These are phyloP conservation scores for Syngnathus acus DNA, from an alignment of 2,797 vertebrate species.

Conservation along the genomic window DNA sequence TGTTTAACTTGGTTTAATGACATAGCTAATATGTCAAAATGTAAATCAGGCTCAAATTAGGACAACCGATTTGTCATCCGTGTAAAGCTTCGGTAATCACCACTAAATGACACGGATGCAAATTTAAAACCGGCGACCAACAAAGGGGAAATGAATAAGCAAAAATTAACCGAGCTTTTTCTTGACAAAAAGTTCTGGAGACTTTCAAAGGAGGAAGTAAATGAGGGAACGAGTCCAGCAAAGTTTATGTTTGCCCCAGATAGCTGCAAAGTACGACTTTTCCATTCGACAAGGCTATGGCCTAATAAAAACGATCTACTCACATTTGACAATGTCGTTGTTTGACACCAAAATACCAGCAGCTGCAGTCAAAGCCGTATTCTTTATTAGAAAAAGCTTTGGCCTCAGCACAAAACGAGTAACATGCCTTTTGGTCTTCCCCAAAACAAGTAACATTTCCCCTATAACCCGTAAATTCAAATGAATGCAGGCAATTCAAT, in stretches of 20 bases:
- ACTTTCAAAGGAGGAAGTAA: too few relatives aligned
- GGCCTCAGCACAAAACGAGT: too few relatives aligned
- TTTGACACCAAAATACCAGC: neutral
- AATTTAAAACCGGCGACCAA: neutral
- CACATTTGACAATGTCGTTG: neutral
- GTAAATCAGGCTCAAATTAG: too few relatives aligned
- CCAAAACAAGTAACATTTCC: too few relatives aligned
- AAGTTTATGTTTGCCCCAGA: neutral
- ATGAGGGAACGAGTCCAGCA: too few relatives aligned
- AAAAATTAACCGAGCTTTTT: neutral
- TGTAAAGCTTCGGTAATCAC: neutral
- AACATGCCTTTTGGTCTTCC: too few relatives aligned
- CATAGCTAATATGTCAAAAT: neutral
- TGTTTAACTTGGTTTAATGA: neutral
- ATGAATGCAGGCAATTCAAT: neutral
- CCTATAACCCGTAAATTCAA: neutral
- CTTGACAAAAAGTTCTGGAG: neutral
- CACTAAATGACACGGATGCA: neutral
- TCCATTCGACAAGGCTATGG: neutral
- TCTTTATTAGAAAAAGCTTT: neutral
- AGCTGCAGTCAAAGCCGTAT: neutral
- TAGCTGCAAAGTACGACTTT: neutral
- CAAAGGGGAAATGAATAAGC: neutral
- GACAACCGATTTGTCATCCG: neutral
- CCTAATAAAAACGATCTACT: too few relatives aligned